Evolutionary conservation across 2,797 vertebrate species (phyloP).

Genomic region (Octomys mimax): DNA sequence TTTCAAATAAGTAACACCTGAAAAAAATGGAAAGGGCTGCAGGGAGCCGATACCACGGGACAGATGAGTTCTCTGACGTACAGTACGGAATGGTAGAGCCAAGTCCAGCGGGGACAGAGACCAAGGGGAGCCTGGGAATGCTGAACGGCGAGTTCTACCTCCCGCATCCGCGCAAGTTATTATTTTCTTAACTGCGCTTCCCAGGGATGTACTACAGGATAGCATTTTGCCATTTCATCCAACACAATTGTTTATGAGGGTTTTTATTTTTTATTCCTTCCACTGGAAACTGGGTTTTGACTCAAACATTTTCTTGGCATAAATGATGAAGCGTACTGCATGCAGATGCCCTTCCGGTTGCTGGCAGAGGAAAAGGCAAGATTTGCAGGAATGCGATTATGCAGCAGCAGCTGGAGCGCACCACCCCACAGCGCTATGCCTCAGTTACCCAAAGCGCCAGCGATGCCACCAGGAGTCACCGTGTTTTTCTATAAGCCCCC

Average conservation of each 20-base stretch:
- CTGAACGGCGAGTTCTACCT: rapidly evolving
- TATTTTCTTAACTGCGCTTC: background rate
- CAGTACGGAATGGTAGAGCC: background rate
- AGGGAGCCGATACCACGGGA: conserved; percentile 38
- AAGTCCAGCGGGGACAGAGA: background rate
- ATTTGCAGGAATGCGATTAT: background rate
- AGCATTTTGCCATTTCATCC: background rate
- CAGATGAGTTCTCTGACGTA: conserved; percentile 56
- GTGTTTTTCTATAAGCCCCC: conserved; percentile 33
- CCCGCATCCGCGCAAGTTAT: background rate
- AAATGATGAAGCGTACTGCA: background rate
- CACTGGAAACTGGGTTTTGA: background rate
- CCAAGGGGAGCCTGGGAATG: background rate
- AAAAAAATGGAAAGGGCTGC: conserved; percentile 77
- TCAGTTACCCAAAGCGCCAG: background rate
- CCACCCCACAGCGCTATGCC: background rate
- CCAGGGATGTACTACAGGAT: background rate
- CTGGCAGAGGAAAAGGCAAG: background rate
- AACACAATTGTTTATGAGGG: background rate
- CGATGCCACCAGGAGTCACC: background rate
- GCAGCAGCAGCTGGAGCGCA: rapidly evolving
- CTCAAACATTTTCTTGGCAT: background rate
- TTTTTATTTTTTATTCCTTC: background rate
- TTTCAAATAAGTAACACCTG: too few species aligned
- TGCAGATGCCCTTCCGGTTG: background rate